Conservation (phyloP, 1,140 invertebrate species). For the Eurytemora carolleeae region DNA sequence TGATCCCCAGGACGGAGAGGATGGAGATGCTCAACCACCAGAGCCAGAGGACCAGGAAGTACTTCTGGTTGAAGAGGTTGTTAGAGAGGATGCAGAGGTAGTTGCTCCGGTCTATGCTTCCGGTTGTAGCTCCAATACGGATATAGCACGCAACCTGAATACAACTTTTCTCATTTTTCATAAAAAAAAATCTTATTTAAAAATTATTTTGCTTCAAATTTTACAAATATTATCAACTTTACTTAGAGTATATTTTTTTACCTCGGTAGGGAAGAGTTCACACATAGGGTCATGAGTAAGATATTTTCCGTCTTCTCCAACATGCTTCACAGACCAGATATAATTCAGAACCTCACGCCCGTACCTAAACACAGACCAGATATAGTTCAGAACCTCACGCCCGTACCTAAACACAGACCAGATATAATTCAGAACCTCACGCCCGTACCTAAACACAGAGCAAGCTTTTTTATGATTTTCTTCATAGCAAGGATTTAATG, state of each 20-base stretch:
- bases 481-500: too few relatives aligned
- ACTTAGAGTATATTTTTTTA: too few relatives aligned
- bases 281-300: not conserved
- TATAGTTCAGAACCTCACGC: not conserved
- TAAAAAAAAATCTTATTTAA: too few relatives aligned
- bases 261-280: not conserved
- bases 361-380: not conserved
- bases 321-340: not conserved
- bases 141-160: not conserved
- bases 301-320: not conserved
- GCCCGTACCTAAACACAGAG: not conserved
- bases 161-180: too few relatives aligned
- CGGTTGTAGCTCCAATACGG: not conserved
- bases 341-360: not conserved
- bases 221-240: too few relatives aligned
- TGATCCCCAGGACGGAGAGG: not conserved
- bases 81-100: not conserved
- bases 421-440: not conserved
- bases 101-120: not conserved
- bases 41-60: not conserved
- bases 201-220: too few relatives aligned
- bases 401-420: not conserved
- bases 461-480: too few relatives aligned
- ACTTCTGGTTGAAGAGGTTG: not conserved
- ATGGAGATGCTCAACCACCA: not conserved